phyloP scores from a whole-genome alignment of 2,888 invertebrate species.

The Geophilus truncorum region DNA sequence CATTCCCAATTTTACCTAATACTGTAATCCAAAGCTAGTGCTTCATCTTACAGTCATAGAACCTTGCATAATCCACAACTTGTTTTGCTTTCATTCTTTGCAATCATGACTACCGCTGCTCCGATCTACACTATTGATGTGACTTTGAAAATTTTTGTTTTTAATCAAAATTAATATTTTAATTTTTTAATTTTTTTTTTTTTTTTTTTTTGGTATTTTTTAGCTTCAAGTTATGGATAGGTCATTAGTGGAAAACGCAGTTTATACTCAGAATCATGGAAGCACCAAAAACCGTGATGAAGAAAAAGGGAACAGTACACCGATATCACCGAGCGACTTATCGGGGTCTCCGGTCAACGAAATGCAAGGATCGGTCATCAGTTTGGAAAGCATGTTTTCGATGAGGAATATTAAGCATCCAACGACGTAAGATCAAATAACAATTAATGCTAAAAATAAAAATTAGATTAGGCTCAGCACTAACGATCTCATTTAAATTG shows the following conservation, averaged over 20 bases:
- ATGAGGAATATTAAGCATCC: conserved; percentile 68
- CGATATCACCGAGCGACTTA: background rate
- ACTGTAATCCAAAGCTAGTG: too few relatives aligned
- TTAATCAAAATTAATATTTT: too few relatives aligned
- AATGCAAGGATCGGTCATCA: background rate
- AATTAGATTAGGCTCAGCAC: too few relatives aligned
- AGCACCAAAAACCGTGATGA: background rate
- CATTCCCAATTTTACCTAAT: too few relatives aligned
- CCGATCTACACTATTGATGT: background rate
- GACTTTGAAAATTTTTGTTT: background rate
- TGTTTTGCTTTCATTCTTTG: background rate
- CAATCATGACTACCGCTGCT: background rate
- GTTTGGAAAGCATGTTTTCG: conserved; percentile 43
- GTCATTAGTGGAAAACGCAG: conserved; percentile 1
- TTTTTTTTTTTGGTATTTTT: background rate
- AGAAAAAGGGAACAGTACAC: background rate
- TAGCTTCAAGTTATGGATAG: conserved; percentile 29
- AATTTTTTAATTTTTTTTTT: background rate
- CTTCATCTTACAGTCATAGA: too few relatives aligned
- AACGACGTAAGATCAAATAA: conserved; percentile 71
- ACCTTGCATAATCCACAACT: background rate
- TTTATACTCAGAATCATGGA: conserved; percentile 5
- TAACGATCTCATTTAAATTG: background rate
- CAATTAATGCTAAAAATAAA: too few relatives aligned
- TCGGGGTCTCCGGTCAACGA: background rate